Evolutionary conservation across 2,888 invertebrate species (phyloP).

Genomic region (Tetramorium bicarinatum): DNA sequence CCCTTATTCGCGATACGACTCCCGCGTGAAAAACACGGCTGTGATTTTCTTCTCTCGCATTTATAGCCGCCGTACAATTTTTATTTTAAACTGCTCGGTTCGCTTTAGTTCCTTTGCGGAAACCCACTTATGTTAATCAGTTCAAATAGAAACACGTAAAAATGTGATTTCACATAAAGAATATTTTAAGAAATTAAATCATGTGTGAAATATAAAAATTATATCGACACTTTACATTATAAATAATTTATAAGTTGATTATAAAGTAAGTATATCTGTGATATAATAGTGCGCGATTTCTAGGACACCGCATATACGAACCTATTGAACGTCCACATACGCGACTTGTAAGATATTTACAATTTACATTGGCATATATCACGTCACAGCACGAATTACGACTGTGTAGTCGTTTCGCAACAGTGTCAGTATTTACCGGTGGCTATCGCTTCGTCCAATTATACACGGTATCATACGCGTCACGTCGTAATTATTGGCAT

Average conservation of each 20-base stretch:
- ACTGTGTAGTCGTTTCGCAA: constrained; percentile 41
- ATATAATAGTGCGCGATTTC: not conserved
- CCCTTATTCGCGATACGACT: constrained; percentile 27
- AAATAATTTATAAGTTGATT: not conserved
- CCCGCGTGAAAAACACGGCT: constrained; percentile 9
- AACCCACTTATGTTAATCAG: not conserved
- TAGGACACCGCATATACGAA: not conserved
- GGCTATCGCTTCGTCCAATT: constrained; percentile 43
- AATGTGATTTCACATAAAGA: not conserved
- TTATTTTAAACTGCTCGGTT: not conserved
- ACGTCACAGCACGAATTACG: constrained; percentile 29
- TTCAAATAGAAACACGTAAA: not conserved
- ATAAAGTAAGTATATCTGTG: not conserved
- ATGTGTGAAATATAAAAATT: not conserved
- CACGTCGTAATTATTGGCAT: constrained; percentile 52
- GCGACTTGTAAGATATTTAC: constrained; percentile 39
- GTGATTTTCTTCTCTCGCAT: constrained; percentile 15
- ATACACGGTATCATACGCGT: constrained; percentile 48
- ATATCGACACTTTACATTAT: not conserved
- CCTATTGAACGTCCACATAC: not conserved
- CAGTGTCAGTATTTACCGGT: constrained; percentile 41
- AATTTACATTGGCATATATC: constrained; percentile 50
- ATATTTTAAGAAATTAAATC: not conserved
- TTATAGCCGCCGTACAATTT: not conserved
- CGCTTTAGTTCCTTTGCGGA: not conserved